phyloP scores from a whole-genome alignment of 30 jellyfish, hydroid and myxozoan genomes.

The Rhopilema esculentum region DNA sequence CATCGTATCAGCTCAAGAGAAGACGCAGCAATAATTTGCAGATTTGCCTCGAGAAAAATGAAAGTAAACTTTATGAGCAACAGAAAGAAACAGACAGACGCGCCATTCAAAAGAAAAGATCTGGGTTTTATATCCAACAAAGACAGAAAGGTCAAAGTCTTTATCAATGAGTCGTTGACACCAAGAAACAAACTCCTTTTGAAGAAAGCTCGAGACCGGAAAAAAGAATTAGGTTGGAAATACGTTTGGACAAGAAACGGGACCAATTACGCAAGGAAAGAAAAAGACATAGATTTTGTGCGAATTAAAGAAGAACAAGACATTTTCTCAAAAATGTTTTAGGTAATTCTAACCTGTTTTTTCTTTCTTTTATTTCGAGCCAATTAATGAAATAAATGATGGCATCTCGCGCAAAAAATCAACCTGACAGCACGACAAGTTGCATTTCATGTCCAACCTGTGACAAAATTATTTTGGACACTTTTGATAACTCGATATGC shows the following conservation, averaged over 20 bases:
- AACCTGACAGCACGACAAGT: background rate
- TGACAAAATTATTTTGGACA: background rate
- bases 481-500: background rate
- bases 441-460: background rate
- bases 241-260: constrained; percentile 9
- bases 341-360: too few species aligned
- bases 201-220: background rate
- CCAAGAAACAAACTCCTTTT: background rate
- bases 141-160: background rate
- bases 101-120: background rate
- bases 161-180: background rate
- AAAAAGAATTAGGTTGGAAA: too few species aligned
- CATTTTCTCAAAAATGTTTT: background rate
- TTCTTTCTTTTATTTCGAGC: too few species aligned
- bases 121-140: background rate
- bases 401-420: background rate
- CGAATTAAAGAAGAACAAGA: background rate
- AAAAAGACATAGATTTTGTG: background rate
- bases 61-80: background rate
- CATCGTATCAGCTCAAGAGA: too few species aligned
- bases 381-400: too few species aligned
- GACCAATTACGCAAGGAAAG: background rate
- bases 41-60: constrained; percentile 7
- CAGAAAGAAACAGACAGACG: background rate
- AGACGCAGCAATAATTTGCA: background rate